phyloP scores from a whole-genome alignment of 2,888 invertebrate species.

The Drosophila demipolita region DNA sequence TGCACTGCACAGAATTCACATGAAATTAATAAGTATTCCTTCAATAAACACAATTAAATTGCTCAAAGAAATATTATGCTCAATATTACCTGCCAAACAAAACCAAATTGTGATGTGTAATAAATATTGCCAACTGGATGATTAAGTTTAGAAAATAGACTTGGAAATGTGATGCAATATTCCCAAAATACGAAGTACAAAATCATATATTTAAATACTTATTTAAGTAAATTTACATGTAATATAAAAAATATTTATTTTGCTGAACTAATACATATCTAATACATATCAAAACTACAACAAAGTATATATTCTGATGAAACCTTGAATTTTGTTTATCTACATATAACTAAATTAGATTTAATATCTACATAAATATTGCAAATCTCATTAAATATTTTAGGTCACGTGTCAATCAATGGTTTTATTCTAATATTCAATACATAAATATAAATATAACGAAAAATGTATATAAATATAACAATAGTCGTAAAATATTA shows the following conservation, averaged over 20 bases:
- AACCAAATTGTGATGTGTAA: not conserved
- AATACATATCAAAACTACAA: not conserved
- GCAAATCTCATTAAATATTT: not conserved
- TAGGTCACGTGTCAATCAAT: no score
- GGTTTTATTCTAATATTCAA: no score
- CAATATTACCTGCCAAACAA: not conserved
- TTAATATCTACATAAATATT: no score
- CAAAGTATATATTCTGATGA: not conserved
- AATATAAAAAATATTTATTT: not conserved
- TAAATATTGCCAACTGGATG: not conserved
- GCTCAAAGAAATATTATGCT: conserved; percentile 1
- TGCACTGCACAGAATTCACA: no score
- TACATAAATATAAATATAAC: no score
- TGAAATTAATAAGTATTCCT: not conserved
- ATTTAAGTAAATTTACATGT: not conserved
- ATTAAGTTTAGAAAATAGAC: not conserved
- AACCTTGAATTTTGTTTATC: not conserved
- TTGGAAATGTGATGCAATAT: not conserved
- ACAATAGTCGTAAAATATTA: not conserved
- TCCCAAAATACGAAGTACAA: not conserved
- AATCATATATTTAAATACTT: not conserved
- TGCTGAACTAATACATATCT: not conserved
- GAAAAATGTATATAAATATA: not conserved
- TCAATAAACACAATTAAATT: not conserved
- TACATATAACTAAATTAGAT: not conserved